phyloP scores from a whole-genome alignment of 1,140 invertebrate genomes.

The Diorhabda elongata region DNA sequence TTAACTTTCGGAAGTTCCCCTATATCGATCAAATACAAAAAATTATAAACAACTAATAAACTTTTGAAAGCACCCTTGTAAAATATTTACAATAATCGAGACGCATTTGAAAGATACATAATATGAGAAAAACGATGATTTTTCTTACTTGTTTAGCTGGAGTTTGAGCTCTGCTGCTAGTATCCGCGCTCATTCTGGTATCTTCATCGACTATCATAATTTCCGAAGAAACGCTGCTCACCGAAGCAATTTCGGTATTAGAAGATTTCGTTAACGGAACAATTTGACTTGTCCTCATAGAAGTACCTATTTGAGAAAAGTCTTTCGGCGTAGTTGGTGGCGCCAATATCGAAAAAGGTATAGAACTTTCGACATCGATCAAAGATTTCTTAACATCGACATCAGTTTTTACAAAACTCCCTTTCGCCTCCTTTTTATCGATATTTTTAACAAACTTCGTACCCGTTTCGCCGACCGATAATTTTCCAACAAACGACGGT shows the following conservation, averaged over 20 bases:
- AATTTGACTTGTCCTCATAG: not conserved
- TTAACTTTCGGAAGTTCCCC: no score
- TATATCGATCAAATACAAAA: no score
- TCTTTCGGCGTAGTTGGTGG: constrained; percentile 6
- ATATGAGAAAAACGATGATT: no score
- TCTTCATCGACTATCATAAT: constrained; percentile 64
- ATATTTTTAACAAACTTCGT: not conserved
- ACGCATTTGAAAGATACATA: no score
- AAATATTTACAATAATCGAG: no score
- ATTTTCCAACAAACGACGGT: no score
- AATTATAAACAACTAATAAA: no score
- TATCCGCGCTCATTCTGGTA: constrained; percentile 81
- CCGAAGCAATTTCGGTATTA: constrained; percentile 9
- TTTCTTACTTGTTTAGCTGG: constrained; percentile 45
- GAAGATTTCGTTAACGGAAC: constrained; percentile 5
- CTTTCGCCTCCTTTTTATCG: not conserved
- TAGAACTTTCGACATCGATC: not conserved
- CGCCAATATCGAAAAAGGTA: constrained; percentile 4
- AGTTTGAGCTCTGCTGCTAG: constrained; percentile 53
- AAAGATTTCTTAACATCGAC: not conserved
- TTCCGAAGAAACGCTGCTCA: constrained; percentile 25
- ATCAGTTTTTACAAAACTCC: not conserved
- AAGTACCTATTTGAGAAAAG: constrained; percentile 6
- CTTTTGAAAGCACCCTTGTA: no score
- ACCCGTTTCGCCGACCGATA: not conserved